A percentile compares a stretch with the other conserved stretches of the same genome.
Conservation (phyloP, 2,888 invertebrate species). For the Sphinx pinastri region DNA sequence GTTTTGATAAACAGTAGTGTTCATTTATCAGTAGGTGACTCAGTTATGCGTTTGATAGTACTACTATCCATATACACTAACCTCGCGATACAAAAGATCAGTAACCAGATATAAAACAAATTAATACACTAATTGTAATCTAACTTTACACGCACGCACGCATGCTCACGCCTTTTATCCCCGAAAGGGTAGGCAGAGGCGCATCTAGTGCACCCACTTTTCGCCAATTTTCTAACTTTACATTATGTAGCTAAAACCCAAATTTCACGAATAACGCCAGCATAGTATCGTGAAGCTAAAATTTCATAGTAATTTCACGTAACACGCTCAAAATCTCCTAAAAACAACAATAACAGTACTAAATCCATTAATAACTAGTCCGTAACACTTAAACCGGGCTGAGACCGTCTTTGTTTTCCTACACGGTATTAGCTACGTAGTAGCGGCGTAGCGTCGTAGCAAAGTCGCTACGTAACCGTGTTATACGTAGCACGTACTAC, state of each 20-base stretch:
- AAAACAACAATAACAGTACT: neutral
- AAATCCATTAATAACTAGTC: conserved; percentile 19
- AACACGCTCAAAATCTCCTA: neutral
- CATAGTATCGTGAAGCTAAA: neutral
- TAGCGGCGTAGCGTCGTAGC: conserved; percentile 34
- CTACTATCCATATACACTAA: too few relatives aligned
- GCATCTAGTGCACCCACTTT: too few relatives aligned
- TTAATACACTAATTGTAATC: too few relatives aligned
- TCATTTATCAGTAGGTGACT: too few relatives aligned
- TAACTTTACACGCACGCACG: too few relatives aligned
- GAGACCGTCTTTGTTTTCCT: conserved; percentile 25
- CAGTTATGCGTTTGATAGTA: too few relatives aligned
- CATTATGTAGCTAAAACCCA: too few relatives aligned
- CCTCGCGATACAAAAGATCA: neutral
- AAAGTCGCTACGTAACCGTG: conserved; percentile 24
- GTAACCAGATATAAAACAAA: neutral
- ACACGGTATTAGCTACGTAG: conserved; percentile 27
- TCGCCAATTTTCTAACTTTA: too few relatives aligned
- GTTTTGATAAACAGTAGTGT: too few relatives aligned
- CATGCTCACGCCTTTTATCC: too few relatives aligned
- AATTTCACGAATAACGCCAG: neutral
- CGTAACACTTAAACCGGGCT: conserved; percentile 24
- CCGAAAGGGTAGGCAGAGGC: too few relatives aligned
- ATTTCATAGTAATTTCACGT: neutral
- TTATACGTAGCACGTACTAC: conserved; percentile 9